A percentile compares a stretch with the other conserved stretches of the same genome.
Evolutionary conservation across 2,797 vertebrate species (phyloP).

Genomic region (Siniperca undulata): DNA sequence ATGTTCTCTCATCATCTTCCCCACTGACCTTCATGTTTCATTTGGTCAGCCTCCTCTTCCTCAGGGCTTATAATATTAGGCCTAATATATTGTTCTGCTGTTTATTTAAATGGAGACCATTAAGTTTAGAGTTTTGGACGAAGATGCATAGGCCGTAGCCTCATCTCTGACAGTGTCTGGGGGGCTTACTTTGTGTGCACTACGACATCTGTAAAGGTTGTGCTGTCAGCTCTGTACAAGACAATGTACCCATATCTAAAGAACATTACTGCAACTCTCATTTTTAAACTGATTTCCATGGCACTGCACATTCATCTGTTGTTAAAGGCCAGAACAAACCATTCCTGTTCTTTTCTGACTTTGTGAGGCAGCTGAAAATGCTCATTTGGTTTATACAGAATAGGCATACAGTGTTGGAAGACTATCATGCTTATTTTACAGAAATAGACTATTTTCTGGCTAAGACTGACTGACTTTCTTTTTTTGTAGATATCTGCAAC

Average conservation of each 20-base stretch:
- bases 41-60: slow-evolving; percentile 58
- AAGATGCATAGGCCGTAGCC: slow-evolving; percentile 32
- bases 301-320: slow-evolving; percentile 3
- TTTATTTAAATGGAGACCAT: slow-evolving; percentile 69
- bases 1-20: slow-evolving; percentile 71
- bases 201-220: slow-evolving; percentile 52
- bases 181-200: slow-evolving; percentile 16
- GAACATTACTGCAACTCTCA: slow-evolving; percentile 17
- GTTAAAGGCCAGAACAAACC: slow-evolving; percentile 43
- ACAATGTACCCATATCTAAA: slow-evolving; percentile 14
- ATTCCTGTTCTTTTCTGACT: not conserved
- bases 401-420: not conserved
- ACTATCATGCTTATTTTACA: not conserved
- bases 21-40: slow-evolving; percentile 76
- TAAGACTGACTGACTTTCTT: no score
- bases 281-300: slow-evolving; percentile 31
- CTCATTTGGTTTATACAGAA: not conserved
- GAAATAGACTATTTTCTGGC: not conserved
- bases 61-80: slow-evolving; percentile 50
- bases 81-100: slow-evolving; percentile 54
- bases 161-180: slow-evolving; percentile 38
- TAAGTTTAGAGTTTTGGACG: slow-evolving; percentile 41
- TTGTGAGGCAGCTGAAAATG: not conserved
- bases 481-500: not conserved
- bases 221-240: slow-evolving; percentile 28